Evolutionary conservation across 64 coral and sea anemone species (phyloP), one percentile per base, ranked within the genome.

Genomic region (Montipora foliosa): DNA sequence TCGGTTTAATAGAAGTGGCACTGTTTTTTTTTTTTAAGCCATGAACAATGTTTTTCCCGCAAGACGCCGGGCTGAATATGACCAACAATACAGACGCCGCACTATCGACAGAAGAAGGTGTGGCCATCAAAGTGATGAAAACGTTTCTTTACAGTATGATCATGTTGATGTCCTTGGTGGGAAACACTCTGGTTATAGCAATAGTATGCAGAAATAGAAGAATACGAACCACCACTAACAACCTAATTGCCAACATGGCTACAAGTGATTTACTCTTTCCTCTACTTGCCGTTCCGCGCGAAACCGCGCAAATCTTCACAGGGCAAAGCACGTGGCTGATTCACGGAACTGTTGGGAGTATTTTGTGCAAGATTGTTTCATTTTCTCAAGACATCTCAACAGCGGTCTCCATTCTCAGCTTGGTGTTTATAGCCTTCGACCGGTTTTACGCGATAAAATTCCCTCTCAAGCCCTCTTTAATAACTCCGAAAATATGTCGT

Each of bases 191-290:
- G 74, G 93, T 95, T 2, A 55, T 95, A 14, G 67, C 80, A 29
- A 90, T 95, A 22, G 85, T 90, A 44, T 90, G 17, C 79, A 81
- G 83, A 84, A 75, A 94, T 74, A 90, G 53, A 72, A 76, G 46
- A 70, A 90, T 95, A 80, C 68, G 88, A 46, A 90, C 79, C 45
- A 95, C 87, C 14, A 95, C 93, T 2, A 95, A 95, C 74, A 90
- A 78, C n/a, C 77, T 95, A 25, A 95, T 95, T 20, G 89, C 87
- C 16, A 95, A 95, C 70, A 95, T 95, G 93, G 93, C 93, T 7
- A 68, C 76, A 3, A 95, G 93, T 10, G 93, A 95, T 68, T 75
- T 95, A 12, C 80, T 95, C 0, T 57, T 90, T 17, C 79, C 80
- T 29, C 66, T 95, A 10, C 50, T 84, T 19, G 93, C 85, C 7